Percentiles rank a stretch among this genome's conserved stretches.
Conservation (phyloP, 2,797 vertebrate species). For the Enteromius unitaeniatus region DNA sequence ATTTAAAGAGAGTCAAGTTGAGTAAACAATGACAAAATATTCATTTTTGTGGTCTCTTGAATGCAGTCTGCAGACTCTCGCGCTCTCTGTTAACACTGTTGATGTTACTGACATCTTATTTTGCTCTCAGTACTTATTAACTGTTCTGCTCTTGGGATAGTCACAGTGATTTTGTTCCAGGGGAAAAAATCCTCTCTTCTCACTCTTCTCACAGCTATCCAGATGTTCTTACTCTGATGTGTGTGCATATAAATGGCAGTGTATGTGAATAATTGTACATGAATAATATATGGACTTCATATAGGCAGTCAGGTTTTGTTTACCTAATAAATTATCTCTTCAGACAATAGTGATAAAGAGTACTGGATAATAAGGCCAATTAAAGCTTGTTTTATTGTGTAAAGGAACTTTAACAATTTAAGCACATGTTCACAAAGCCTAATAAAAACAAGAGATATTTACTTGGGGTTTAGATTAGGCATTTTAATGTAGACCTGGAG, state of each 20-base stretch:
- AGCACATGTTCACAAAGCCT: slow-evolving; percentile 7
- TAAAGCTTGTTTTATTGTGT: not conserved
- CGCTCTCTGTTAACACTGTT: slow-evolving; percentile 2
- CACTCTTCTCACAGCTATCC: not conserved
- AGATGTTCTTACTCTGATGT: slow-evolving; percentile 10
- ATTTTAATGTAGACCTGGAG: not conserved
- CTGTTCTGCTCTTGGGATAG: not conserved
- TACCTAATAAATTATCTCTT: not conserved
- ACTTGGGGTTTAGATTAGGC: not conserved
- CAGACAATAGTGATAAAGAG: not conserved
- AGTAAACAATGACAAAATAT: not conserved
- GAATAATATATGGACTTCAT: not conserved
- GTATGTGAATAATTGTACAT: not conserved
- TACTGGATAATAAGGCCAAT: not conserved
- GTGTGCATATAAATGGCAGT: not conserved
- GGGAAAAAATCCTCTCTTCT: slow-evolving; percentile 9
- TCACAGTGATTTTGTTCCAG: not conserved
- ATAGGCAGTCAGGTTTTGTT: not conserved
- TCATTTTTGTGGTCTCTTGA: not conserved
- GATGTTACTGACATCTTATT: slow-evolving; percentile 28
- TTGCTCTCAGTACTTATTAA: slow-evolving; percentile 5
- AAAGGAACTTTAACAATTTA: not conserved
- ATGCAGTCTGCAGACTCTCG: not conserved
- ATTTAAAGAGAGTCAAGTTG: not conserved
- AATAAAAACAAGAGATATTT: not conserved